phyloP scores from a whole-genome alignment of 2,888 invertebrate genomes.

The Myopa tessellatipennis region DNA sequence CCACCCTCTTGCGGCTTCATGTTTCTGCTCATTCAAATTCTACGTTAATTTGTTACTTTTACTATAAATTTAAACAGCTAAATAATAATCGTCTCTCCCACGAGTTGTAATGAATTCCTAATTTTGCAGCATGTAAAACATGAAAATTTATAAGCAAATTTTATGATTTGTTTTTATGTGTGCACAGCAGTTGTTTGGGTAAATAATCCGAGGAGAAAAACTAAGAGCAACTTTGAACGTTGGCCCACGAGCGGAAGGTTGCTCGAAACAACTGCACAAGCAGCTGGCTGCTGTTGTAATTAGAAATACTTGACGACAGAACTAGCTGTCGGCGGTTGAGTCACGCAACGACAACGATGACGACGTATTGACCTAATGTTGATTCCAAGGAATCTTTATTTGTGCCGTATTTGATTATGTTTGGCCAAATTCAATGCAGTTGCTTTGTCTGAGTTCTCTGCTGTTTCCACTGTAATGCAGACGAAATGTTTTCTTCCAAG shows the following conservation, averaged over 20 bases:
- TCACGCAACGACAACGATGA: conserved; percentile 33
- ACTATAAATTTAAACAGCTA: too few species aligned
- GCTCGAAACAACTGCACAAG: background rate
- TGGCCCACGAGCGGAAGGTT: background rate
- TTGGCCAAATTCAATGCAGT: background rate
- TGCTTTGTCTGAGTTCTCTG: too few species aligned
- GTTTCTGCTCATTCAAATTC: conserved; percentile 55
- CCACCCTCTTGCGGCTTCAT: conserved; percentile 64
- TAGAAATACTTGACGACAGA: conserved; percentile 17
- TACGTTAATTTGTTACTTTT: background rate
- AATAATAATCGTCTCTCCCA: too few species aligned
- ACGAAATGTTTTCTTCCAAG: too few species aligned
- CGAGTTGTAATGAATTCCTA: too few species aligned
- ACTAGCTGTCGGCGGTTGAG: conserved; percentile 35
- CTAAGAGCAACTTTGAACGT: background rate
- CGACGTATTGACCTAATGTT: background rate
- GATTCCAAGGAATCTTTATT: conserved; percentile 26
- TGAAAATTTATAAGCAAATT: too few species aligned
- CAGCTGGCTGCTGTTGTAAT: conserved; percentile 22
- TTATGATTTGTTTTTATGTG: background rate
- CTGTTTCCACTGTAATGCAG: too few species aligned
- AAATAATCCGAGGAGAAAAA: background rate
- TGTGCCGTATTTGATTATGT: background rate
- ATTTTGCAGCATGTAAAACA: too few species aligned
- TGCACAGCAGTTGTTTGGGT: background rate